Evolutionary conservation across 2,797 vertebrate species (phyloP).

Genomic region (Oophaga sylvatica): DNA sequence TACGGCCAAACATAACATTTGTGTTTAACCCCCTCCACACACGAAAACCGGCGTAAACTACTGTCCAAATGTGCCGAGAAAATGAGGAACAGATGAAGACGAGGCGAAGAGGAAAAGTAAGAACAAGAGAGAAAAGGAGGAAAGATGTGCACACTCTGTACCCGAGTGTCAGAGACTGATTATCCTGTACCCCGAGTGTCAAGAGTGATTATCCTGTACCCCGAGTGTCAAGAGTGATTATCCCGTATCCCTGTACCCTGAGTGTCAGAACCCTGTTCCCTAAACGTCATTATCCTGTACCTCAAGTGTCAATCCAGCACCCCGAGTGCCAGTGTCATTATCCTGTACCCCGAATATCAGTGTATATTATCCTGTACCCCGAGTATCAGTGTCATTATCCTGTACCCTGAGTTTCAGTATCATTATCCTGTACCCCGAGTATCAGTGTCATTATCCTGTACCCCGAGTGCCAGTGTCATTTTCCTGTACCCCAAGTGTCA

Average conservation of each 20-base stretch:
- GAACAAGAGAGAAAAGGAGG: too few relatives aligned
- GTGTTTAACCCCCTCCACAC: constrained; percentile 5
- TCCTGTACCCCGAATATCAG: not conserved
- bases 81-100: constrained; percentile 54
- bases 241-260: too few relatives aligned
- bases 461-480: not conserved
- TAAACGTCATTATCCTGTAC: not conserved
- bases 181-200: not conserved
- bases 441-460: not conserved
- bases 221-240: not conserved
- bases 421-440: not conserved
- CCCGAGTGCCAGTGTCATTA: not conserved
- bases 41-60: constrained; percentile 35
- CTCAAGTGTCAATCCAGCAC: not conserved
- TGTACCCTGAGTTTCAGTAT: not conserved
- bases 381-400: not conserved
- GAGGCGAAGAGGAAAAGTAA: not conserved
- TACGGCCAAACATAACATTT: constrained; percentile 57
- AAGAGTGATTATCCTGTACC: too few relatives aligned
- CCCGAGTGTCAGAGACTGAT: not conserved
- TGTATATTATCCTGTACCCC: not conserved
- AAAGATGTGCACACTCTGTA: too few relatives aligned
- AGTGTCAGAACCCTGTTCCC: not conserved
- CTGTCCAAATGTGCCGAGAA: constrained; percentile 48
- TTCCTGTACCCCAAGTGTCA: not conserved